Base-by-base conservation (phyloP, 2,888 invertebrate genomes). In the Hypsopygia costalis region DNA sequence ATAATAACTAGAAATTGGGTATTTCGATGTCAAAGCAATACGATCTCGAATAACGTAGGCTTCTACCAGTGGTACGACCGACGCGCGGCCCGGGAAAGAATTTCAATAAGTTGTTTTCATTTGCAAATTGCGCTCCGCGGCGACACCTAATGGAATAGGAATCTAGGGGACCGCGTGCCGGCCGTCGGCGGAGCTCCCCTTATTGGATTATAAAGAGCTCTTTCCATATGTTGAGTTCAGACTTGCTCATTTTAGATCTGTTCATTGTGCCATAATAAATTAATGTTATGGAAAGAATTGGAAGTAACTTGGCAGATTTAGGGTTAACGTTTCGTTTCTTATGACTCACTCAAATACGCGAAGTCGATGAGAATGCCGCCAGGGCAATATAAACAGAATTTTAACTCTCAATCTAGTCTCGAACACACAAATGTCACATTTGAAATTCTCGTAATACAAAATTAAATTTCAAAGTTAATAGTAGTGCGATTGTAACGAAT, bases 31-130 rank as follows among this genome's bases (percentile, higher is more conserved):
- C 56, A 61, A 55, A 54, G 64, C 66, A 58, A 58, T 65, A 62
- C 68, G 69, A 64, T 69, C 60, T 71, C 56, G 58, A 77, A 76
- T 74, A 71, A 69, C 62, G 64, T 52, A 63, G 63, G 63, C 66
- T 63, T 64, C 61, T 60, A 45, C 57, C 10, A 54, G 56, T 51
- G 52, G 57, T 51, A 60, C 62, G 58, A 55, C 44, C 56, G 59
- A 59, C 67, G 65, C 64, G 70, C 71, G 67, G 63, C 63, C 69
- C 69, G 75, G 64, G 69, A 73, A 85, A 81, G 86, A 87, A 88
- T 87, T 88, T 86, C 87, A 87, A 86, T 87, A 87, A 87, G 85
- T 88, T 86, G 85, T 86, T 83, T 86, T 86, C 85, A 86, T 88
- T 88, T 83, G 85, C 86, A 86, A 87, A 88, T 86, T 82, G 81